These are phyloP conservation scores for Montipora efflorescens DNA, from an alignment of 64 coral and sea anemone species.

Conservation along the genomic window DNA sequence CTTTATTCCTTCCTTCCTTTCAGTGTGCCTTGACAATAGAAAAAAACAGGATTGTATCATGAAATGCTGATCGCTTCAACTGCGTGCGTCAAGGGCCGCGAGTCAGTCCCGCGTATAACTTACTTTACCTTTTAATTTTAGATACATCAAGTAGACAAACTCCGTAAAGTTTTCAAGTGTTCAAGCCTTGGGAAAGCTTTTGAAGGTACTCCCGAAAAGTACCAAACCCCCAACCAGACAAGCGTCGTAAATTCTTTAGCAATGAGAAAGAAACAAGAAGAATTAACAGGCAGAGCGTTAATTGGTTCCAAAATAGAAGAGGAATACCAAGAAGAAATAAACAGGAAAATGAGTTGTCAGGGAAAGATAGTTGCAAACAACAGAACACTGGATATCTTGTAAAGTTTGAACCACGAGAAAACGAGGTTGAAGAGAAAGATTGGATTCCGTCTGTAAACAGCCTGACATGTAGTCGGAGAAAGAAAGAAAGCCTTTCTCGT, in stretches of 20 bases:
- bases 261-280: slow-evolving; percentile 1
- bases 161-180: background rate
- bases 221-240: slow-evolving; percentile 69
- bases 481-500: too few relatives aligned
- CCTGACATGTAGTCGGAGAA: too few relatives aligned
- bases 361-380: slow-evolving; percentile 48
- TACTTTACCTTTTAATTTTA: too few relatives aligned
- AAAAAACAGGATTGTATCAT: too few relatives aligned
- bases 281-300: slow-evolving; percentile 39
- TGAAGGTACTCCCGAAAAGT: background rate
- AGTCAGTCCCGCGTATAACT: too few relatives aligned
- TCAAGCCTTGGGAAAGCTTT: slow-evolving; percentile 4
- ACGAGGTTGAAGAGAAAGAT: too few relatives aligned
- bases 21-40: too few relatives aligned
- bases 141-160: too few relatives aligned
- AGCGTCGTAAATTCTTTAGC: background rate
- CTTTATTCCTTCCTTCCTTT: too few relatives aligned
- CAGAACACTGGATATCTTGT: slow-evolving; percentile 61
- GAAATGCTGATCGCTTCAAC: too few relatives aligned
- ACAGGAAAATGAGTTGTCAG: slow-evolving; percentile 23
- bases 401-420: slow-evolving; percentile 25
- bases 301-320: slow-evolving; percentile 36
- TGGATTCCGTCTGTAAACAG: too few relatives aligned
- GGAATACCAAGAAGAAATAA: slow-evolving; percentile 56
- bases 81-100: too few relatives aligned